Base-by-base conservation (phyloP, 2,113 vertebrate genomes). In the Galeopterus variegatus region DNA sequence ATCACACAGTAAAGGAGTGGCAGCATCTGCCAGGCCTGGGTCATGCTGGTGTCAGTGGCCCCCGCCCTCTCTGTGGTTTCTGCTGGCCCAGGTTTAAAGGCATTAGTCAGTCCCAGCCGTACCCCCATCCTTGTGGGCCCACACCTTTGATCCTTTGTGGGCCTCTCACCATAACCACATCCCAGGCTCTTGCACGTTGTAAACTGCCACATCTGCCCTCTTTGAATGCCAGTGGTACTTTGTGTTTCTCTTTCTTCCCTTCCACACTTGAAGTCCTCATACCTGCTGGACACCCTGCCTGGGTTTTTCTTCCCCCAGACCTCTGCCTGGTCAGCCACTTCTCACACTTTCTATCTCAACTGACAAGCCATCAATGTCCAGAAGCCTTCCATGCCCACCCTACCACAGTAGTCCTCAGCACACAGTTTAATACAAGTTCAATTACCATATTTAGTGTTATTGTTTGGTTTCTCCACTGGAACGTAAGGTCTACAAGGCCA, bases 131-230 rank as follows among this genome's bases (percentile, higher is more conserved):
- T 58, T 79, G 88, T 73, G 58, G 93, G 23, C 76, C 85, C 52
- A 77, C 64, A 95, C 89, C 95, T 97, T 97, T 97, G 96, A 97
- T 97, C 93, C 90, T 91, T 73, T 36, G n/a, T 89, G 92, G 52
- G 48, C 64, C 58, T 95, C 70, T 89, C n/a, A 93, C 94, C 93
- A 88, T 54, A 94, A 96, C 96, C 96, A 96, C 94, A 97, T 88
- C 94, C 96, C 5, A 90, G 1, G 36, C 45, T 72, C 82, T 82
- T 14, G 6, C 24, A 48, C 90, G 83, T 41, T 70, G 15, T 70
- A 79, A 95, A 81, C 12, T 70, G 89, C 96, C 12, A 0, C 11
- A 24, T 94, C 73, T 96, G 79, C 70, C 67, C 50, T 93, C 93
- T 79, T 69, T 23, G 86, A 33, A 41, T 56, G 83, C 17, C 62